These are phyloP conservation scores for Parasteatoda tepidariorum DNA, from an alignment of 1,140 invertebrate genomes.

Conservation along the genomic window DNA sequence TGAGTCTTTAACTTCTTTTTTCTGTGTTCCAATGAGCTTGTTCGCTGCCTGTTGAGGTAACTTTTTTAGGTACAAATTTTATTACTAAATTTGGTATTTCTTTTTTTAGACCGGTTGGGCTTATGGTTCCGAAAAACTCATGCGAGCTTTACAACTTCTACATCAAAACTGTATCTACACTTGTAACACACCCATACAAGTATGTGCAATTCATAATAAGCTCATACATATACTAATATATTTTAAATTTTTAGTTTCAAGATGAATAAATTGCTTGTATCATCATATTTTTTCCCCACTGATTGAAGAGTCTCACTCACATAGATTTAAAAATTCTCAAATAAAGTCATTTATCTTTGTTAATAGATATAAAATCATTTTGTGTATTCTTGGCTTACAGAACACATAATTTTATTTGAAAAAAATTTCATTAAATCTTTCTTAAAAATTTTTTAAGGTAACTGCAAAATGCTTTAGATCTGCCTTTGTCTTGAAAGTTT, in stretches of 20 bases:
- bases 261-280: background rate
- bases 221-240: background rate
- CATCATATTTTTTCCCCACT: background rate
- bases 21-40: conserved; percentile 95
- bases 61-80: background rate
- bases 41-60: conserved; percentile 79
- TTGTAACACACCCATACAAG: conserved; percentile 82
- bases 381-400: no score
- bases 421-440: no score
- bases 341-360: no score
- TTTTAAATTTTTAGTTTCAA: background rate
- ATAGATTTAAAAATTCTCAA: no score
- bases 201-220: conserved; percentile 58
- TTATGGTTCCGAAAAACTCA: conserved; percentile 84
- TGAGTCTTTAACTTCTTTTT: conserved; percentile 88
- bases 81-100: background rate
- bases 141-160: conserved; percentile 84
- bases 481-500: no score
- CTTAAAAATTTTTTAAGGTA: no score
- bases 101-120: conserved; percentile 87
- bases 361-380: no score
- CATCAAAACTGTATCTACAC: conserved; percentile 97
- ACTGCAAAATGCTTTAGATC: no score
- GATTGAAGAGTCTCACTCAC: no score
- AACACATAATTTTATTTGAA: no score